Evolutionary conservation across 2,113 vertebrate genomes (phyloP).

Genomic region (Leptobrachium leishanense): DNA sequence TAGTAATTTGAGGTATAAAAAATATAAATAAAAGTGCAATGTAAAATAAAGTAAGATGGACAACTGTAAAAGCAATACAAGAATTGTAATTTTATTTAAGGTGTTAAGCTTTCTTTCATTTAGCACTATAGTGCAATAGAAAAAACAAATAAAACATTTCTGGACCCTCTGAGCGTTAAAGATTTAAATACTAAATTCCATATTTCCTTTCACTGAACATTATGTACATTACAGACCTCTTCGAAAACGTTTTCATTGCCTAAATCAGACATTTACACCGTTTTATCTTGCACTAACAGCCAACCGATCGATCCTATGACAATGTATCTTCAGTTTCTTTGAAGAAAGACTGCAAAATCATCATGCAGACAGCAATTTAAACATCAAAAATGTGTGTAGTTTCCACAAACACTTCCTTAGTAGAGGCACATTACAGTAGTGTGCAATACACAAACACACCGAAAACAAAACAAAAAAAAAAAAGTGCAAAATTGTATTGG

Average conservation of each 20-base stretch:
- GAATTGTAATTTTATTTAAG: too few relatives aligned
- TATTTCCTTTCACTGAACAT: not conserved
- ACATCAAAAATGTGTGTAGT: not conserved
- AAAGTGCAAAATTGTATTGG: constrained; percentile 42
- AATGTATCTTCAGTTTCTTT: not conserved
- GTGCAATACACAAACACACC: constrained; percentile 25
- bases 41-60: too few relatives aligned
- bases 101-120: too few relatives aligned
- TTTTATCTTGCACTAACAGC: not conserved
- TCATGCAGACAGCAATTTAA: not conserved
- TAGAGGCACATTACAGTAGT: constrained; percentile 40
- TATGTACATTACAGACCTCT: not conserved
- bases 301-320: not conserved
- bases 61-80: too few relatives aligned
- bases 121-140: too few relatives aligned
- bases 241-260: not conserved
- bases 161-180: too few relatives aligned
- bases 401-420: constrained; percentile 10
- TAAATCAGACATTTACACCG: not conserved
- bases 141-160: too few relatives aligned
- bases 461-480: not conserved
- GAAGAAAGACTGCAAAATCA: not conserved
- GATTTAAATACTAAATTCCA: not conserved
- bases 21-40: too few relatives aligned
- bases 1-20: too few relatives aligned